Conservation (phyloP, 2,113 vertebrate genomes). For the Bubo scandiacus region DNA sequence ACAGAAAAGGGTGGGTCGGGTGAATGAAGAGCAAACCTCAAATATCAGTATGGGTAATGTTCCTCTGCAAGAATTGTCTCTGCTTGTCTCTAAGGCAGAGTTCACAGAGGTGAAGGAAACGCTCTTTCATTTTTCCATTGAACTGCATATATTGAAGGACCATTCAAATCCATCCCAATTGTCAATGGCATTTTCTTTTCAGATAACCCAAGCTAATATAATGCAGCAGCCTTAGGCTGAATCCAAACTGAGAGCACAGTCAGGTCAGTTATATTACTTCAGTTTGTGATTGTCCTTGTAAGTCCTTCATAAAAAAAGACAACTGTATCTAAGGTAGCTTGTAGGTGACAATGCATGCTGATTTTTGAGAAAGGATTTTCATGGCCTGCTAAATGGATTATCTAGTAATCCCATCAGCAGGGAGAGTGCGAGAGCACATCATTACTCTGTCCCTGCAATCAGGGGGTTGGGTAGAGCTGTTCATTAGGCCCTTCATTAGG, state of each 20-base stretch:
- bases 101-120: background rate
- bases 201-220: background rate
- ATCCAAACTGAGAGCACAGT: background rate
- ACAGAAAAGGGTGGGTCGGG: background rate
- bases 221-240: background rate
- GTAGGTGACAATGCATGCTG: background rate
- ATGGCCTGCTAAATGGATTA: background rate
- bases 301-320: background rate
- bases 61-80: background rate
- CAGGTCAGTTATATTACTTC: background rate
- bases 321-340: background rate
- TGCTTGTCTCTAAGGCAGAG: background rate
- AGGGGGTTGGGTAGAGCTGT: rapidly evolving
- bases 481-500: background rate
- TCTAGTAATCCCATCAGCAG: background rate
- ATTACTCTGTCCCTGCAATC: background rate
- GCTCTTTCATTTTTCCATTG: background rate
- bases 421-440: background rate
- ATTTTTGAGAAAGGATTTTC: background rate
- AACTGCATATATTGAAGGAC: background rate
- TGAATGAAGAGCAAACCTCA: background rate
- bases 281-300: background rate
- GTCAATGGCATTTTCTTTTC: background rate
- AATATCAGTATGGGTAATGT: background rate
- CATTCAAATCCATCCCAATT: background rate